These are phyloP conservation scores for Leucopsar rothschildi DNA, from an alignment of 2,113 vertebrate species.

Conservation along the genomic window DNA sequence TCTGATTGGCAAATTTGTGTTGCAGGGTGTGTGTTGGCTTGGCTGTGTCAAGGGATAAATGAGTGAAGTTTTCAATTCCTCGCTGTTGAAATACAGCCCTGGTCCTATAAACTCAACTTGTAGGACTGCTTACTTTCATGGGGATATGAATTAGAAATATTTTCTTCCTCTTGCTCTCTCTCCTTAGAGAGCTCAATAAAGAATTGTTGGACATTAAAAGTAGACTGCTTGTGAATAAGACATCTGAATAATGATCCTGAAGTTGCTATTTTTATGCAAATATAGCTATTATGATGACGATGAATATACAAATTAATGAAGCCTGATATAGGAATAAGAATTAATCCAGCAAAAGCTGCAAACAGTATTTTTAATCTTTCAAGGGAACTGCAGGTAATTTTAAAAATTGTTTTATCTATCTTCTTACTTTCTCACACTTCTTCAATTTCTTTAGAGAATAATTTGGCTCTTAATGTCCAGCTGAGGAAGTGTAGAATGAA, in stretches of 20 bases:
- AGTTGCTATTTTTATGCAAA: neutral
- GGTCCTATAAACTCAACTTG: neutral
- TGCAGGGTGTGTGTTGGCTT: rapidly evolving
- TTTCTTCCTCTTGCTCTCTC: neutral
- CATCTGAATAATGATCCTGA: neutral
- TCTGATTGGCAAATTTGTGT: neutral
- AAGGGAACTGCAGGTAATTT: neutral
- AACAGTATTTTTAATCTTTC: neutral
- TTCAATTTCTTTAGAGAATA: neutral
- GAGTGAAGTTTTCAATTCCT: neutral
- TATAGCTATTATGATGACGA: neutral
- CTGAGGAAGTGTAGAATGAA: neutral
- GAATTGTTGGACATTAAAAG: neutral
- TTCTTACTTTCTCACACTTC: neutral
- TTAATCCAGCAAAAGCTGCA: neutral
- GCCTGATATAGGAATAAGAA: neutral
- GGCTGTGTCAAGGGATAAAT: neutral
- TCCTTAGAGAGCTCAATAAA: neutral
- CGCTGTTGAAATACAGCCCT: neutral
- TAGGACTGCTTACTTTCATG: neutral
- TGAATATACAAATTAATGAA: neutral
- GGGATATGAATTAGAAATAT: neutral
- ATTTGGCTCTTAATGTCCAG: neutral
- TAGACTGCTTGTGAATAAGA: neutral
- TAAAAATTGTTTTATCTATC: neutral